These are phyloP conservation scores for Okapia johnstoni DNA, from an alignment of 2,113 vertebrate genomes.

Conservation along the genomic window DNA sequence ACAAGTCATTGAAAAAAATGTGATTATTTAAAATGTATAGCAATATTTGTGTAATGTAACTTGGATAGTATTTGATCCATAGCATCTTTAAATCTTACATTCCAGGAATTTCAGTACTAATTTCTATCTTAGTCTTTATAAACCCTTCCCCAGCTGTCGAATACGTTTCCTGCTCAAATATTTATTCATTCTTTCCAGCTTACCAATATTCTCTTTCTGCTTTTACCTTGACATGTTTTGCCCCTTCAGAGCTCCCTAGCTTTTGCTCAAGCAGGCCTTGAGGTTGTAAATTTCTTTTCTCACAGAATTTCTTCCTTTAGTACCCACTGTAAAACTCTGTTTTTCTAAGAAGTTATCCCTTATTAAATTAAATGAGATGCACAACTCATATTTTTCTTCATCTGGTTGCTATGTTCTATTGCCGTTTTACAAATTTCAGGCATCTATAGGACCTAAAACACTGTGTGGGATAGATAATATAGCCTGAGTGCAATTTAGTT, in stretches of 20 bases:
- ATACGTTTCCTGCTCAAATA: neutral
- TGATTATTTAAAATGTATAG: neutral
- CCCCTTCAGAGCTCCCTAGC: neutral
- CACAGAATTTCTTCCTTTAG: slow-evolving; percentile 11
- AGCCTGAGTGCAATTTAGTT: neutral
- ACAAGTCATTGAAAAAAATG: neutral
- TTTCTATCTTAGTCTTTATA: neutral
- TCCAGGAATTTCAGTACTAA: neutral
- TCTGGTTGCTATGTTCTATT: neutral
- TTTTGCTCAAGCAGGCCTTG: neutral
- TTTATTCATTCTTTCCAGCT: neutral
- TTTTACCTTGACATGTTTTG: neutral
- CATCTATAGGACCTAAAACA: neutral
- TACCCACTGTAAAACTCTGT: neutral
- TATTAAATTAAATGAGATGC: neutral
- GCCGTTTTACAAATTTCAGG: neutral
- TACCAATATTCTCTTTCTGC: neutral
- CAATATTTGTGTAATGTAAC: neutral
- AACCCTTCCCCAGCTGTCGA: neutral
- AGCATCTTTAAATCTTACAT: neutral
- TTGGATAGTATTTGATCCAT: neutral
- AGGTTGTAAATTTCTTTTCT: neutral
- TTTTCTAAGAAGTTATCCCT: neutral
- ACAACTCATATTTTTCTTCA: neutral
- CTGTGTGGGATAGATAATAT: neutral